These are phyloP conservation scores for Hydrolagus affinis DNA, from an alignment of 2,113 vertebrate genomes.

Conservation along the genomic window DNA sequence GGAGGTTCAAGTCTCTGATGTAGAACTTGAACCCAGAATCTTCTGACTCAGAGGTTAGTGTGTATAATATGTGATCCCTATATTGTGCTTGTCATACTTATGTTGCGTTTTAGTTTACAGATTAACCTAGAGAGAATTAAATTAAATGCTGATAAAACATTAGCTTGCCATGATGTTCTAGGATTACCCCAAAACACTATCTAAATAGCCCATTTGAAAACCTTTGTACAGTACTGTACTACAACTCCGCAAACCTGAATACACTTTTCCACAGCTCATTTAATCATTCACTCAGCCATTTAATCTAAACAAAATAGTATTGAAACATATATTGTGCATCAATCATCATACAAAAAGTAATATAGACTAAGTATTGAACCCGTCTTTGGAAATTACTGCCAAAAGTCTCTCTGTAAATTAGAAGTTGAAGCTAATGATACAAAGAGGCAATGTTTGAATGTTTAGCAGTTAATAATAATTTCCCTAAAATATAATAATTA, in stretches of 20 bases:
- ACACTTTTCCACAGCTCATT: neutral
- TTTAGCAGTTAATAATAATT: no score
- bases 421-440: no score
- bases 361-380: neutral
- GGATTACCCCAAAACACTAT: neutral
- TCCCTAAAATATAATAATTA: no score
- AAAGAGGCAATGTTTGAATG: no score
- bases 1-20: no score
- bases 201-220: neutral
- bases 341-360: neutral
- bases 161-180: neutral
- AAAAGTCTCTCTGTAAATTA: no score
- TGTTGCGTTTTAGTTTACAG: neutral
- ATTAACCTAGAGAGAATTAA: neutral
- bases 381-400: no score
- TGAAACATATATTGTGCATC: neutral
- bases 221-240: neutral
- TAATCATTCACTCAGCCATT: neutral
- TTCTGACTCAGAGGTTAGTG: no score
- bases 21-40: no score
- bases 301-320: neutral
- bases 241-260: neutral
- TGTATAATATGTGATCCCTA: no score
- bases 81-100: no score
- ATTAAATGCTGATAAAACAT: neutral